Conservation (phyloP, 2,888 invertebrate genomes). For the Xiphydria camelus region DNA sequence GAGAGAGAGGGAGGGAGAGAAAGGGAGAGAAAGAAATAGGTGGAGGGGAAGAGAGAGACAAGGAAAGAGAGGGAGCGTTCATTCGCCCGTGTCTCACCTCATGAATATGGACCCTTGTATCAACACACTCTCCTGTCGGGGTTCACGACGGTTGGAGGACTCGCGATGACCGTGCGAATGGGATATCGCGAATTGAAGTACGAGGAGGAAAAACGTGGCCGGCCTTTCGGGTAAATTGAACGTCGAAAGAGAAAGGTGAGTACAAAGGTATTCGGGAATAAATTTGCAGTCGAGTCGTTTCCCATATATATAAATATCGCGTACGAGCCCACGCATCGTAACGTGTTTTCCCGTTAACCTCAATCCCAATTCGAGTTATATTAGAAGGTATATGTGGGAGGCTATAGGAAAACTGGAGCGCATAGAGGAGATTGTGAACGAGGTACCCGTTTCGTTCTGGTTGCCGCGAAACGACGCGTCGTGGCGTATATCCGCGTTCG, state of each 20-base stretch:
- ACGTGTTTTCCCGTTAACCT: too few species aligned
- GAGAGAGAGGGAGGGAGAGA: conserved; percentile 5
- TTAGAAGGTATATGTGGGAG: not conserved
- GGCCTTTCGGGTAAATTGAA: too few species aligned
- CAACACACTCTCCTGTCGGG: conserved; percentile 1
- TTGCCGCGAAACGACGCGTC: too few species aligned
- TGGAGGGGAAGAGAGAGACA: conserved; percentile 6
- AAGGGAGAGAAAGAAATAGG: conserved; percentile 2
- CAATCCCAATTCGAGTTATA: not conserved
- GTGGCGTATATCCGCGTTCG: too few species aligned
- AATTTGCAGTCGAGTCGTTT: not conserved
- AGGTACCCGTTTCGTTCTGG: too few species aligned
- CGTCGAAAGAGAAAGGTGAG: not conserved
- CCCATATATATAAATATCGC: too few species aligned
- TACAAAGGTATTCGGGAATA: not conserved
- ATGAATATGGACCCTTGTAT: conserved; percentile 1
- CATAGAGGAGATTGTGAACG: too few species aligned
- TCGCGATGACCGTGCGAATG: too few species aligned
- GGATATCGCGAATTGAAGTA: too few species aligned
- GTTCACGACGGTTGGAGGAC: not conserved
- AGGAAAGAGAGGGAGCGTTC: not conserved
- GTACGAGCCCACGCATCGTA: too few species aligned
- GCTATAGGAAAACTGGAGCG: not conserved
- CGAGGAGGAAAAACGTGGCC: conserved; percentile 5
- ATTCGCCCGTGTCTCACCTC: not conserved